phyloP scores from a whole-genome alignment of 1,140 invertebrate species.

The Vanessa atalanta region DNA sequence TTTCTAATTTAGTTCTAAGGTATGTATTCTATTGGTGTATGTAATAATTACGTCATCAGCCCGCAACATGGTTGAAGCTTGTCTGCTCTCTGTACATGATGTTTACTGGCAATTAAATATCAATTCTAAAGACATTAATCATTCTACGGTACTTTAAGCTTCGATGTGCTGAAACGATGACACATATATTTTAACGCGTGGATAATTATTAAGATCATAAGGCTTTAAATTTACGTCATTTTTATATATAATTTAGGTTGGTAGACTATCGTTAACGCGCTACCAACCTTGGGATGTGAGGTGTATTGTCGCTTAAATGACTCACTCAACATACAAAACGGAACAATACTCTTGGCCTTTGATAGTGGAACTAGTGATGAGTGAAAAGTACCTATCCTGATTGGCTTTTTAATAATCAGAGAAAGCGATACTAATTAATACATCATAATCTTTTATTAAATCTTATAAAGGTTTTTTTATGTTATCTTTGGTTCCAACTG shows the following conservation, averaged over 20 bases:
- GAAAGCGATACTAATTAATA: too few relatives aligned
- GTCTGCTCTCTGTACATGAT: slow-evolving; percentile 15
- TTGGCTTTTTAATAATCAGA: too few relatives aligned
- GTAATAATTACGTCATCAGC: slow-evolving; percentile 27
- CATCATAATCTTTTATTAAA: too few relatives aligned
- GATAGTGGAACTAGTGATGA: too few relatives aligned
- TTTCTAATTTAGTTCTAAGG: background rate
- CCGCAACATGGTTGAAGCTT: slow-evolving; percentile 1
- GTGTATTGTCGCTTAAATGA: too few relatives aligned
- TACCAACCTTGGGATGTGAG: too few relatives aligned
- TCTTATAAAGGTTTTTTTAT: too few relatives aligned
- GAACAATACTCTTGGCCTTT: too few relatives aligned
- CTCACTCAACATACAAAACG: too few relatives aligned
- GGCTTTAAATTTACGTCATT: background rate
- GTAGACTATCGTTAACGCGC: too few relatives aligned
- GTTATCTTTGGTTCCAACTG: too few relatives aligned
- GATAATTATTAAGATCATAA: background rate
- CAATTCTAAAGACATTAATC: slow-evolving; percentile 36
- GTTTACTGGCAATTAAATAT: slow-evolving; percentile 32
- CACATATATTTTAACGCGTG: background rate
- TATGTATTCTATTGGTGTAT: background rate
- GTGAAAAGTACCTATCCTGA: too few relatives aligned
- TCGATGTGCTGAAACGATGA: background rate
- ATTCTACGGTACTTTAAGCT: slow-evolving; percentile 22
- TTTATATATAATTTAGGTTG: background rate